Evolutionary conservation across 1,140 invertebrate species (phyloP).

Genomic region (Drosophila sproati): DNA sequence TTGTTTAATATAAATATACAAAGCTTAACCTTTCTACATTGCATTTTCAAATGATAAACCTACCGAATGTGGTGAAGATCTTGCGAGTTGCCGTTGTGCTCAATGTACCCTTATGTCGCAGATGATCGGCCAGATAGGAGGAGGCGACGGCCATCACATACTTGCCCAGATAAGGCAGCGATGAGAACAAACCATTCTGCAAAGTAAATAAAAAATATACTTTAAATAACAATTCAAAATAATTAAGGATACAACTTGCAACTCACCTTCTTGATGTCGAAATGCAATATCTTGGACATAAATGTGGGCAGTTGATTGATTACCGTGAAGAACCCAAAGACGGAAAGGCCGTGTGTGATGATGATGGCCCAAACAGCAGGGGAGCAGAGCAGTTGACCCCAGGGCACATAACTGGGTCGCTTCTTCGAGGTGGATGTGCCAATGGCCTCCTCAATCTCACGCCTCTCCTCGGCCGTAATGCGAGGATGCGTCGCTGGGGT

Average conservation of each 20-base stretch:
- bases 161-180: slow-evolving; percentile 94
- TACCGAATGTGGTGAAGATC: slow-evolving; percentile 88
- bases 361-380: slow-evolving; percentile 96
- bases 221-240: slow-evolving; percentile 6
- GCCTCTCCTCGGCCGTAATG: slow-evolving; percentile 91
- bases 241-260: not conserved
- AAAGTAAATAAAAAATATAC: slow-evolving; percentile 73
- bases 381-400: slow-evolving; percentile 92
- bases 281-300: slow-evolving; percentile 95
- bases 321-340: slow-evolving; percentile 97
- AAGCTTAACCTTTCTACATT: not conserved
- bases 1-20: too few species aligned
- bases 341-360: slow-evolving; percentile 94
- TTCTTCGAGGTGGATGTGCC: slow-evolving; percentile 86
- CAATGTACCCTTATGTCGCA: slow-evolving; percentile 87
- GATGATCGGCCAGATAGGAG: slow-evolving; percentile 89
- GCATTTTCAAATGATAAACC: slow-evolving; percentile 42
- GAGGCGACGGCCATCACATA: slow-evolving; percentile 90
- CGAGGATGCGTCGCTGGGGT: slow-evolving; percentile 93
- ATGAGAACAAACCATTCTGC: slow-evolving; percentile 93
- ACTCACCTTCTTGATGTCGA: slow-evolving; percentile 90
- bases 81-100: slow-evolving; percentile 90
- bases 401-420: slow-evolving; percentile 90
- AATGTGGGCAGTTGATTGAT: slow-evolving; percentile 97
- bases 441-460: slow-evolving; percentile 92